Evolutionary conservation across 2,113 vertebrate genomes (phyloP).

Genomic region (Bos javanicus): DNA sequence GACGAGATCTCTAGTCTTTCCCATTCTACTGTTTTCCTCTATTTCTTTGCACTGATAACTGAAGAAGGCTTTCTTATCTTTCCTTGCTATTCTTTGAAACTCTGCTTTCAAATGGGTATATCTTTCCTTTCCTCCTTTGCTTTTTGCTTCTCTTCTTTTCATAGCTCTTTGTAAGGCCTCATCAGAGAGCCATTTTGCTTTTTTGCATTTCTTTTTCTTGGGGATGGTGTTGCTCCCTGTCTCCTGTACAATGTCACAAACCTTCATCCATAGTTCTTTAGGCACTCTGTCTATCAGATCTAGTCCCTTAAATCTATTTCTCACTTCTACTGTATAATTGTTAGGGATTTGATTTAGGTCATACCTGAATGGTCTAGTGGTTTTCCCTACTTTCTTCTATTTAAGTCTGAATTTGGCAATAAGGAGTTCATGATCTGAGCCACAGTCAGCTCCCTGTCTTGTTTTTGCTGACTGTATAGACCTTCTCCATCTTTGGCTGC

Average conservation of each 20-base stretch:
- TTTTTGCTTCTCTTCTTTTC: not conserved
- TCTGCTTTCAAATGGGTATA: not conserved
- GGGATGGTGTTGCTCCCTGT: not conserved
- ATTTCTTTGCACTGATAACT: not conserved
- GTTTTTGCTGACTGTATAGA: not conserved
- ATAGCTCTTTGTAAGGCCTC: not conserved
- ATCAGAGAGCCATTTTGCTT: not conserved
- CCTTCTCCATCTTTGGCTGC: not conserved
- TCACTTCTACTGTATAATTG: not conserved
- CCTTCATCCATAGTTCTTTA: not conserved
- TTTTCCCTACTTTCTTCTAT: not conserved
- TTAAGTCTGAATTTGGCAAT: not conserved
- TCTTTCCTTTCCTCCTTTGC: not conserved
- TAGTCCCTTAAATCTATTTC: not conserved
- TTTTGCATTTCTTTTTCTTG: not conserved
- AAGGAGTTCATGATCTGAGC: not conserved
- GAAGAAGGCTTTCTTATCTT: not conserved
- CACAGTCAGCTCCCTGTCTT: not conserved
- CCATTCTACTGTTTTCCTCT: not conserved
- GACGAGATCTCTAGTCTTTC: not conserved
- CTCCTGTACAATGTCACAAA: not conserved
- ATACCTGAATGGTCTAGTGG: not conserved
- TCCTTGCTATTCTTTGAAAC: not conserved
- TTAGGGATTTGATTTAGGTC: not conserved
- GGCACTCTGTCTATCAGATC: not conserved